Evolutionary conservation across 2,888 invertebrate genomes (phyloP).

Genomic region (Drosophila subquinaria): DNA sequence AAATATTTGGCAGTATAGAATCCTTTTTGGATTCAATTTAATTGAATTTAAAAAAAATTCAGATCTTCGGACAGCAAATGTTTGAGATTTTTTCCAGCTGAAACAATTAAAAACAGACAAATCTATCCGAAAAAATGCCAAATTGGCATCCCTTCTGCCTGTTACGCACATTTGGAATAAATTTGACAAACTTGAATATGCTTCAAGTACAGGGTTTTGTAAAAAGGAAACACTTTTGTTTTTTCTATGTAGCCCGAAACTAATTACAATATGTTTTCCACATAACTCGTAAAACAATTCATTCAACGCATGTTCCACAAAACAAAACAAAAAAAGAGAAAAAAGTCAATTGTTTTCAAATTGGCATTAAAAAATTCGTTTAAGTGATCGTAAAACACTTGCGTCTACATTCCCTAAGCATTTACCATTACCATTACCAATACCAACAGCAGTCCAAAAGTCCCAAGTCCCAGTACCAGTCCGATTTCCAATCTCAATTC

Average conservation of each 20-base stretch:
- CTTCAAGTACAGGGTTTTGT: background rate
- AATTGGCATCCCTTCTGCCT: too few relatives aligned
- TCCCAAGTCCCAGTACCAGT: conserved; percentile 15
- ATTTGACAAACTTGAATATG: background rate
- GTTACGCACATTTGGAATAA: background rate
- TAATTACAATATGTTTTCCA: conserved; percentile 69
- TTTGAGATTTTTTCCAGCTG: too few relatives aligned
- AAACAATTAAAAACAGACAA: too few relatives aligned
- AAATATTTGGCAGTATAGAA: too few relatives aligned
- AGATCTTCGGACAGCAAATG: too few relatives aligned
- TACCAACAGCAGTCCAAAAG: conserved; percentile 1
- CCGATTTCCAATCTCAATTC: conserved; percentile 20
- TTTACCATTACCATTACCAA: conserved; percentile 7
- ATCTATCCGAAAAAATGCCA: too few relatives aligned
- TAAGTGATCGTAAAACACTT: conserved; percentile 83
- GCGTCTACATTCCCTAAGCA: conserved; percentile 34
- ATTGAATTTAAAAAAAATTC: too few relatives aligned
- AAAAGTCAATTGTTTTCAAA: conserved; percentile 75
- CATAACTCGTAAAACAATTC: conserved; percentile 81
- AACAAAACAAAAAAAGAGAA: conserved; percentile 29
- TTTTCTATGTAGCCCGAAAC: conserved; percentile 43
- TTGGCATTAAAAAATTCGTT: conserved; percentile 78
- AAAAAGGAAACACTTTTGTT: background rate
- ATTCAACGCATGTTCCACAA: conserved; percentile 53
- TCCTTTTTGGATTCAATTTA: too few relatives aligned